A percentile compares a stretch with the other conserved stretches of the same genome.
phyloP scores from a whole-genome alignment of 2,888 invertebrate genomes.

The Tipula confusa region DNA sequence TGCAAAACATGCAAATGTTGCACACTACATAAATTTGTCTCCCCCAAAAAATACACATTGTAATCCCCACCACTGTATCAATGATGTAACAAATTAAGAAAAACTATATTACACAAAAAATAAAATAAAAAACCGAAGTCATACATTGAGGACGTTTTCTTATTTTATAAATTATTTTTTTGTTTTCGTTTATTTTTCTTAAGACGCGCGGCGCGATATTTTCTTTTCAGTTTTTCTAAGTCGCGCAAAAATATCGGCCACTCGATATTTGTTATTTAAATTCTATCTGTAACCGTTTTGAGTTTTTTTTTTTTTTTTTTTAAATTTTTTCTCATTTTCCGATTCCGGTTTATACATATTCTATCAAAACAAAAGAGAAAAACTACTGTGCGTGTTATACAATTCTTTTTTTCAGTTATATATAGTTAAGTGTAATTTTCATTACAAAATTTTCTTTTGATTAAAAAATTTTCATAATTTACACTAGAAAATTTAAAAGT shows the following conservation, averaged over 20 bases:
- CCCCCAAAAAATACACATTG: background rate
- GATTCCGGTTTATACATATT: background rate
- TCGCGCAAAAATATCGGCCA: conserved; percentile 34
- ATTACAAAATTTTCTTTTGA: background rate
- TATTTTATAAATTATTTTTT: background rate
- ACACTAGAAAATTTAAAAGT: background rate
- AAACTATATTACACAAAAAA: conserved; percentile 20
- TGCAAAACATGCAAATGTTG: background rate
- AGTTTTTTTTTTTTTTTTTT: conserved; percentile 21
- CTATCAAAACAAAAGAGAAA: background rate
- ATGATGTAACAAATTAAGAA: conserved; percentile 3
- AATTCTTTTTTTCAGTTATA: background rate
- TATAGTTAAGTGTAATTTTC: background rate
- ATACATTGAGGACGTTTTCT: conserved; percentile 17
- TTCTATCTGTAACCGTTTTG: background rate
- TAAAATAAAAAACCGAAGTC: background rate
- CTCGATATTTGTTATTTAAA: conserved; percentile 32
- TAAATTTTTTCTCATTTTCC: conserved; percentile 3
- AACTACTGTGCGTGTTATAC: background rate
- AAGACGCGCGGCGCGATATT: background rate
- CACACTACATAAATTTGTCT: background rate
- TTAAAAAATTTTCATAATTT: background rate
- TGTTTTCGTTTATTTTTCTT: background rate
- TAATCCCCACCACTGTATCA: background rate
- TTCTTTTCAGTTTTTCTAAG: conserved; percentile 29